phyloP scores from a whole-genome alignment of 2,113 vertebrate genomes.

The Sterna hirundo region DNA sequence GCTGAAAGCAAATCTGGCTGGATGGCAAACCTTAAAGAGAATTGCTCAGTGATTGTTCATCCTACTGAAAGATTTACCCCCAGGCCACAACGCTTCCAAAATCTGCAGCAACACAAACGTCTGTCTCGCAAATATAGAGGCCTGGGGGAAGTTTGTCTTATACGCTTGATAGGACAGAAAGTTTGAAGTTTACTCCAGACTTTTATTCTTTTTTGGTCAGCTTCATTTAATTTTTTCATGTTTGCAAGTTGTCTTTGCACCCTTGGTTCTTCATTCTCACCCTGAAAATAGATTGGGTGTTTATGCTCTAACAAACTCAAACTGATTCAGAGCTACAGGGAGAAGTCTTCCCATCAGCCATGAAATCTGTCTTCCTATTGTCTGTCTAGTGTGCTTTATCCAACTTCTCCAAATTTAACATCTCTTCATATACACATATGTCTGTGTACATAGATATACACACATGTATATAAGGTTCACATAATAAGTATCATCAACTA shows the following conservation, averaged over 20 bases:
- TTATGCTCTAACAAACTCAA: background rate
- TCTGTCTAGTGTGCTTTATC: background rate
- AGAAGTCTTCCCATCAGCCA: background rate
- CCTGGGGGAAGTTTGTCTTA: background rate
- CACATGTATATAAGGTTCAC: background rate
- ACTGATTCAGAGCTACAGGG: background rate
- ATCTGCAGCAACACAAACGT: background rate
- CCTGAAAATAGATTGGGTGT: background rate
- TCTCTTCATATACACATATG: background rate
- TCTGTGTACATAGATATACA: background rate
- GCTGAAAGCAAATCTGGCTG: background rate
- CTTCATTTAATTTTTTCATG: background rate
- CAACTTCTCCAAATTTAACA: background rate
- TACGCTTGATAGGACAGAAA: background rate
- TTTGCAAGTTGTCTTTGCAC: background rate
- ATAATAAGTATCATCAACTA: background rate
- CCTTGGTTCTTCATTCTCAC: background rate
- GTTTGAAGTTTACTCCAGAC: background rate
- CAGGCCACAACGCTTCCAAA: background rate
- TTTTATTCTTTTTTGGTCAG: background rate
- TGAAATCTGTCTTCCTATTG: background rate
- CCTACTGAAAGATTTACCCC: background rate
- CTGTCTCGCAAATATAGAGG: background rate
- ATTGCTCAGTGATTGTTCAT: slow-evolving; percentile 7
- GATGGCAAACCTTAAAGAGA: background rate